phyloP scores from a whole-genome alignment of 2,888 invertebrate genomes.

The Drosophila setosimentum region DNA sequence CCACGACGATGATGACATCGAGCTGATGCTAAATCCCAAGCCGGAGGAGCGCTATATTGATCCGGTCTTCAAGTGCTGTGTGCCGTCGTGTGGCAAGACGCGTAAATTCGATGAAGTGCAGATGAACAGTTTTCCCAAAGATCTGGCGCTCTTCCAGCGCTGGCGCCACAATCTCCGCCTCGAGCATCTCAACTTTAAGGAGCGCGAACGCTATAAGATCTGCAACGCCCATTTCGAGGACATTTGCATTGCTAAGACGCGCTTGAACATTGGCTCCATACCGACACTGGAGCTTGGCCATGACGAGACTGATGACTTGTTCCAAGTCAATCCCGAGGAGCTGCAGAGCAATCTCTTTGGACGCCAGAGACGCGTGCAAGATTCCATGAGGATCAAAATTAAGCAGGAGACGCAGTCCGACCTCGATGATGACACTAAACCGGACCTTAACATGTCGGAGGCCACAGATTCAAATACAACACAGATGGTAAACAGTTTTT shows the following conservation, averaged over 20 bases:
- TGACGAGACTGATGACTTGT: slow-evolving; percentile 72
- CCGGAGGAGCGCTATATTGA: slow-evolving; percentile 77
- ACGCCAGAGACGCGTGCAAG: slow-evolving; percentile 50
- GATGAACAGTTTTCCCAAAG: slow-evolving; percentile 83
- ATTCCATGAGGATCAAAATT: slow-evolving; percentile 19
- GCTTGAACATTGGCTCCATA: slow-evolving; percentile 76
- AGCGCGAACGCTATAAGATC: slow-evolving; percentile 82
- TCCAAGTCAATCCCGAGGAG: slow-evolving; percentile 74
- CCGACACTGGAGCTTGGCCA: slow-evolving; percentile 80
- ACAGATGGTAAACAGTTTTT: slow-evolving; percentile 64
- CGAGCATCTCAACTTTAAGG: slow-evolving; percentile 74
- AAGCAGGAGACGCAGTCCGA: slow-evolving; percentile 54
- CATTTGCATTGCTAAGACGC: slow-evolving; percentile 80
- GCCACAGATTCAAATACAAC: slow-evolving; percentile 23
- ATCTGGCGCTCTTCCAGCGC: slow-evolving; percentile 64
- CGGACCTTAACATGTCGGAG: slow-evolving; percentile 23
- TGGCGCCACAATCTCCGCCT: slow-evolving; percentile 81
- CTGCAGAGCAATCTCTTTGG: slow-evolving; percentile 74
- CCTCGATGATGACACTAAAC: slow-evolving; percentile 40
- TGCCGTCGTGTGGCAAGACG: slow-evolving; percentile 80
- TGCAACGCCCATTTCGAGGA: slow-evolving; percentile 82
- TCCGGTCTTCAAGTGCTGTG: slow-evolving; percentile 78
- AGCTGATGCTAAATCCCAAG: slow-evolving; percentile 75
- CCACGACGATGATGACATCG: slow-evolving; percentile 73
- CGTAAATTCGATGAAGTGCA: slow-evolving; percentile 82